Evolutionary conservation across 2,888 invertebrate genomes (phyloP), one percentile per base, ranked within the genome.

Genomic region (Apoderus coryli): DNA sequence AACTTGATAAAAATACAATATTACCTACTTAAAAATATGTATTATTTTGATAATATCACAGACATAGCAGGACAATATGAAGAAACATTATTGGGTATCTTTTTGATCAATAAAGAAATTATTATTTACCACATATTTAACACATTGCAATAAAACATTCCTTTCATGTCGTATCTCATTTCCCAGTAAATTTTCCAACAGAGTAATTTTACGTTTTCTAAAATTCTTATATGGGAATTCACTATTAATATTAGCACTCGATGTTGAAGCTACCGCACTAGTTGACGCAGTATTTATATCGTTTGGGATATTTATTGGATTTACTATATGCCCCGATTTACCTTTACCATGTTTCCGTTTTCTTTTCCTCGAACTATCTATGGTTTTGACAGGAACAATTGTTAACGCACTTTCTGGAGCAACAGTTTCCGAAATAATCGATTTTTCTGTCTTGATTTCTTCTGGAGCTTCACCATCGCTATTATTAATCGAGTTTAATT

Each of bases 131-230:
- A 88, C 72, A 60, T 74, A 72, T 42, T 80, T 72, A 16, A 90
- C 71, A 60, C 89, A 90, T 53, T 92, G 90, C 15, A 88, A 64
- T 28, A 92, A 65, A 26, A 81, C 63, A 58, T 90, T 92, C 30
- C 90, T 65, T 57, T 92, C 92, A 44, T 81, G 79, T 38, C 74
- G 64, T 42, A 92, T 84, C 53, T 89, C 84, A 33, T 67, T 65
- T 27, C 69, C 70, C 32, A 92, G 59, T 14, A 92, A 56, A 50
- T 72, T 76, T 44, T 76, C 71, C 29, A 82, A 57, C 40, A 81
- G 59, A 9, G 76, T 74, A 16, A 65, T 64, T 40, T 61, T 53
- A 15, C 54, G 42, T 39, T 45, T 50, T 39, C 39, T 44, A 39
- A 52, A 50, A 27, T 37, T 44, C 25, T 35, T 28, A 31, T 43